These are phyloP conservation scores for Augochlorella aurata DNA, from an alignment of 2,888 invertebrate genomes.

Conservation along the genomic window DNA sequence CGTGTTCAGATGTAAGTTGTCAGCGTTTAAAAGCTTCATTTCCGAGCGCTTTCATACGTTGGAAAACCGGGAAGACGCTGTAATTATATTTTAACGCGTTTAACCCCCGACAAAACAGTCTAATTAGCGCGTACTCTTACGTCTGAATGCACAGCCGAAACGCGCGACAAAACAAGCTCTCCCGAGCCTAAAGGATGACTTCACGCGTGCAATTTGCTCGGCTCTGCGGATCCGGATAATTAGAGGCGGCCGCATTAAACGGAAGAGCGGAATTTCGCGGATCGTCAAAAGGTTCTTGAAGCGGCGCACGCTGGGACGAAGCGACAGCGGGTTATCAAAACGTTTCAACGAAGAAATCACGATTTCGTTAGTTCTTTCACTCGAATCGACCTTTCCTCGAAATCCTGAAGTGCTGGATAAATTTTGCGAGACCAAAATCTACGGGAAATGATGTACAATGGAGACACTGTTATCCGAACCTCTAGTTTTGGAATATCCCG, in stretches of 20 bases:
- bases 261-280: neutral
- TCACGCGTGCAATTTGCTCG: conserved; percentile 4
- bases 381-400: neutral
- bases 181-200: conserved; percentile 29
- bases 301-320: neutral
- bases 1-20: too few relatives aligned
- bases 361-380: neutral
- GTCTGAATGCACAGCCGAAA: neutral
- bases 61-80: too few relatives aligned
- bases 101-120: neutral
- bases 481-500: too few relatives aligned
- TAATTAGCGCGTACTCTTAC: neutral
- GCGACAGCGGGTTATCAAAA: neutral
- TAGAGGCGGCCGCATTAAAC: conserved; percentile 6
- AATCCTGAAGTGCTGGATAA: too few relatives aligned
- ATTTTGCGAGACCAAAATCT: too few relatives aligned
- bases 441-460: too few relatives aligned
- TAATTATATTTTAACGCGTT: neutral
- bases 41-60: too few relatives aligned
- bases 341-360: conserved; percentile 8
- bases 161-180: neutral
- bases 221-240: conserved; percentile 19
- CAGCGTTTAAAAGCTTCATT: too few relatives aligned
- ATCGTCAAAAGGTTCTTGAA: neutral
- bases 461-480: too few relatives aligned